Evolutionary conservation across 2,888 invertebrate genomes (phyloP).

Genomic region (Eudemis profundana): DNA sequence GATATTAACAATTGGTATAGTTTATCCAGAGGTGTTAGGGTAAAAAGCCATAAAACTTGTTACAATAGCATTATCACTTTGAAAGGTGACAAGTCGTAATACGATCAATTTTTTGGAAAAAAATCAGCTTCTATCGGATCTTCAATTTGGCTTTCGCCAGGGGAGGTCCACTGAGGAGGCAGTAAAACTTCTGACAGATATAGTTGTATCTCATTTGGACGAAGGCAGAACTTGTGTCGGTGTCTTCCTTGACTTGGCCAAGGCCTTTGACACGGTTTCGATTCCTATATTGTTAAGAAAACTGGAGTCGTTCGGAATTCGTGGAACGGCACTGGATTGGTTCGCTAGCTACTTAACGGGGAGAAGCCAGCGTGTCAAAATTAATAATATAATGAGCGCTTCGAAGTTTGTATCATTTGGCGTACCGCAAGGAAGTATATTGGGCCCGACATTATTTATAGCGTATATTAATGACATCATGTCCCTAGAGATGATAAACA

Average conservation of each 20-base stretch:
- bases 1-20: too few relatives aligned
- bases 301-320: slow-evolving; percentile 24
- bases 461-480: slow-evolving; percentile 32
- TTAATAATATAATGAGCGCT: too few relatives aligned
- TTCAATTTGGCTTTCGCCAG: slow-evolving; percentile 45
- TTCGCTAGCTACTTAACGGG: slow-evolving; percentile 15
- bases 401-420: too few relatives aligned
- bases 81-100: too few relatives aligned
- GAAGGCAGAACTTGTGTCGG: neutral
- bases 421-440: too few relatives aligned
- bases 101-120: slow-evolving; percentile 32
- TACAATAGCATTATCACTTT: too few relatives aligned
- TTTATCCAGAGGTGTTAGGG: too few relatives aligned
- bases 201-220: neutral
- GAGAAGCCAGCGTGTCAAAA: neutral
- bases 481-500: too few relatives aligned
- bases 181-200: slow-evolving; percentile 20
- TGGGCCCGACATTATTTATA: slow-evolving; percentile 34
- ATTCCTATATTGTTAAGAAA: slow-evolving; percentile 29
- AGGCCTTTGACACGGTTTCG: too few relatives aligned
- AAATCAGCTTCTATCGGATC: neutral
- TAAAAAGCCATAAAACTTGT: too few relatives aligned
- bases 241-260: neutral
- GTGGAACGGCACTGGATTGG: slow-evolving; percentile 25
- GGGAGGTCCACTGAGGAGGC: slow-evolving; percentile 28